Base-by-base conservation (phyloP, 2,797 vertebrate species). In the Enteromius treurensis region DNA sequence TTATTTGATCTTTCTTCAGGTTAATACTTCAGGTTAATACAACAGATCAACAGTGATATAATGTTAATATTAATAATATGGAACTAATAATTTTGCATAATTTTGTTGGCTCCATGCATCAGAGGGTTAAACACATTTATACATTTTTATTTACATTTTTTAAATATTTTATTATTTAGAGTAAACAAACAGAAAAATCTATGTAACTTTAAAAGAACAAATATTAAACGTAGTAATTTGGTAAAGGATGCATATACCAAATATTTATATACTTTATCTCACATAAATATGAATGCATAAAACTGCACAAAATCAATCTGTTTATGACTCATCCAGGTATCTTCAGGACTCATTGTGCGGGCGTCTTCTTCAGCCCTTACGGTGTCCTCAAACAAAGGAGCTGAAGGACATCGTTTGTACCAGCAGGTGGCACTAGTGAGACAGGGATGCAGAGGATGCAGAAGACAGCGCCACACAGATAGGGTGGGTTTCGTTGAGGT, bases 391-490 rank as follows among this genome's bases (percentile, higher is more conserved):
- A 68, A 79, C 45, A 53, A 79, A 21, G 21, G n/a, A 49, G 78
- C 53, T 79, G 49, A 65, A 58, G 1, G 86, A 91, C 88, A 91
- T 26, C 82, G 84, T 76, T 73, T 91, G 83, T 90, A 86, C 87
- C 87, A 90, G 87, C 83, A 86, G 81, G 84, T 88, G 79, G 88
- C 85, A 11, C 88, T 92, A 78, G 87, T 91, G 88, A 88, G 60
- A 81, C 89, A 91, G 3, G 81, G n/a, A n/a, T n/a, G n/a, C n/a
- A n/a, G n/a, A 91, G 29, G 47, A 68, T 53, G 17, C 26, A 3
- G 60, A 62, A 64, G 91, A 92, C 91, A 92, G 90, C 79, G 86
- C 79, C 81, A 87, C 90, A 23, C 90, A 92, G 53, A 80, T n/a
- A n/a, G n/a, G n/a, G n/a, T n/a, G n/a, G n/a, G n/a, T n/a, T n/a